Base-by-base conservation (phyloP, 2,113 vertebrate species). In the Tupaia tana region DNA sequence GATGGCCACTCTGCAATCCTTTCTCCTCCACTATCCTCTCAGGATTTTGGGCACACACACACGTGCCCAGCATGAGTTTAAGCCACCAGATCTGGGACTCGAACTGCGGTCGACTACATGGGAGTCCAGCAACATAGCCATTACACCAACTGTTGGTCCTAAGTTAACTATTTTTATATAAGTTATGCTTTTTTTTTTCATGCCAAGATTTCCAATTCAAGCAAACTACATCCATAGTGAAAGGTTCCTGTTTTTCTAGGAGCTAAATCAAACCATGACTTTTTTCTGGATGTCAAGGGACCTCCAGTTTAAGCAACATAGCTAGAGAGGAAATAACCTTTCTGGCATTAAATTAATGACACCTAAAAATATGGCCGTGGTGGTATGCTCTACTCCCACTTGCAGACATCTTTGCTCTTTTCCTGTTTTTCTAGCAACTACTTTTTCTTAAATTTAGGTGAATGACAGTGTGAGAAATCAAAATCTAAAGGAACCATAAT, bases 391-490 rank as follows among this genome's bases (percentile, higher is more conserved):
- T 34, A 61, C 52, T 63, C 52, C 90, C 13, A 61, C 13, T 64
- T 0, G 0, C 18, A 77, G 69, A 78, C 16, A 54, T 54, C 73
- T 86, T 86, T 93, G 20, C 2, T 87, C 67, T 85, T 69, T 75
- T 93, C 71, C 63, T 93, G 63, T 94, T 96, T 73, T 93, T 64
- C 31, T 52, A 56, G 58, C 15, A 91, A 77, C 59, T 91, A 54
- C 71, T 90, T 93, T 90, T 74, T n/a, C 86, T 94, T 90, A 27
- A 69, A 64, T 82, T 78, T 43, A 58, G 58, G 86, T 78, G 89
- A 12, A 18, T 22, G 64, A 63, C 61, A 77, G 7, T 59, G 67
- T 22, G 16, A 25, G 74, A 86, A 89, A 43, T 54, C 90, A 82
- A 7, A 22, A 34, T 67, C 89, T 73, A 92, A 70, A 73, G 74